Conservation (phyloP, 2,888 invertebrate species). For the Acleris emargana region DNA sequence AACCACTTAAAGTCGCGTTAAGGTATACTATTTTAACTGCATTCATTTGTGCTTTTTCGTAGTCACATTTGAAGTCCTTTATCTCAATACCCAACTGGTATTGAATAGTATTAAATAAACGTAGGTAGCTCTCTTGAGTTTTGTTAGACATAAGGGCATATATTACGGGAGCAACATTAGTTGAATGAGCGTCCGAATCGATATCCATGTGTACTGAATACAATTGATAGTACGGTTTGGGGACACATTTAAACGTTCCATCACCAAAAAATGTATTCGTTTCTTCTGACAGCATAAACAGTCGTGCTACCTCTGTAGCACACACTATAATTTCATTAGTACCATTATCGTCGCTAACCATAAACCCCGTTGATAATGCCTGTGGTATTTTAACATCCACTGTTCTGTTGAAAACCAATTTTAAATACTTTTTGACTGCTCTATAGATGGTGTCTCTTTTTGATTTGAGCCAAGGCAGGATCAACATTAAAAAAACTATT, state of each 20-base stretch:
- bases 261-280: no score
- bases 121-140: slow-evolving; percentile 3
- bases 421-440: slow-evolving; percentile 2
- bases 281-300: slow-evolving; percentile 4
- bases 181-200: slow-evolving; percentile 1
- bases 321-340: slow-evolving; percentile 1
- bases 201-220: slow-evolving; percentile 4
- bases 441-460: slow-evolving; percentile 3
- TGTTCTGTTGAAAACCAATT: not conserved
- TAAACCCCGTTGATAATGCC: slow-evolving; percentile 2
- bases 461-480: not conserved
- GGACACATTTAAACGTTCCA: slow-evolving; percentile 1
- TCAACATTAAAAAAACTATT: not conserved
- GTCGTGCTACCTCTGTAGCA: slow-evolving; percentile 6
- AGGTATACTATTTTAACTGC: no score
- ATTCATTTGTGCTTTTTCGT: no score
- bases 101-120: not conserved
- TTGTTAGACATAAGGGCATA: slow-evolving; percentile 5
- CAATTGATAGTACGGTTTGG: slow-evolving; percentile 7
- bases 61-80: not conserved
- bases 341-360: slow-evolving; percentile 6
- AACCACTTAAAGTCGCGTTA: no score
- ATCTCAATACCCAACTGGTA: not conserved
- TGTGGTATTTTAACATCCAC: not conserved
- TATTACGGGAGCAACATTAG: slow-evolving; percentile 11